A percentile compares a stretch with the other conserved stretches of the same genome.
Evolutionary conservation across 2,797 vertebrate species (phyloP).

Genomic region (Sebastolobus alascanus): DNA sequence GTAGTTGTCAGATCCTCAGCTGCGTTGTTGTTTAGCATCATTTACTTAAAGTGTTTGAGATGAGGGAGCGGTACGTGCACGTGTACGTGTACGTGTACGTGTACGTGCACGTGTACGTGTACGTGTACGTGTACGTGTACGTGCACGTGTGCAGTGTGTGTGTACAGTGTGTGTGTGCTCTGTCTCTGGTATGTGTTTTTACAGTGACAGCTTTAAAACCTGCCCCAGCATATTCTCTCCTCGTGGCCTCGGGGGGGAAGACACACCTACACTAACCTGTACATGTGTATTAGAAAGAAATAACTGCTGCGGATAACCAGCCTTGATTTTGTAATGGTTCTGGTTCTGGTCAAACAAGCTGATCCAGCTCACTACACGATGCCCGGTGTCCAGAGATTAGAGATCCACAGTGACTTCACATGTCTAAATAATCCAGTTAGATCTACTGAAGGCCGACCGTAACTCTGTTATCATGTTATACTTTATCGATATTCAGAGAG

Average conservation of each 20-base stretch:
- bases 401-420: background rate
- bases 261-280: background rate
- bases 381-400: background rate
- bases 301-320: background rate
- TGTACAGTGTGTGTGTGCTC: background rate
- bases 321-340: background rate
- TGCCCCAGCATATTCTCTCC: constrained; percentile 30
- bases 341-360: background rate
- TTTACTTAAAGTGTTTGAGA: constrained; percentile 4
- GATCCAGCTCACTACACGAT: background rate
- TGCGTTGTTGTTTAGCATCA: background rate
- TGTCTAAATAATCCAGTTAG: background rate
- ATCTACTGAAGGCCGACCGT: background rate
- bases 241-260: constrained; percentile 20
- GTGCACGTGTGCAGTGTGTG: too few relatives aligned
- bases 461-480: background rate
- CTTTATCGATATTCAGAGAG: background rate
- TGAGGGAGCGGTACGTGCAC: constrained; percentile 1
- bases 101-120: too few relatives aligned
- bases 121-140: too few relatives aligned
- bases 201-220: constrained; percentile 52
- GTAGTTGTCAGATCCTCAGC: background rate
- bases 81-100: too few relatives aligned
- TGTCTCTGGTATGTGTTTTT: constrained; percentile 54
- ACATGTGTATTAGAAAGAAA: background rate